A percentile compares a stretch with the other conserved stretches of the same genome.
Conservation (phyloP, 2,797 vertebrate species). For the Anolis apletophallus region DNA sequence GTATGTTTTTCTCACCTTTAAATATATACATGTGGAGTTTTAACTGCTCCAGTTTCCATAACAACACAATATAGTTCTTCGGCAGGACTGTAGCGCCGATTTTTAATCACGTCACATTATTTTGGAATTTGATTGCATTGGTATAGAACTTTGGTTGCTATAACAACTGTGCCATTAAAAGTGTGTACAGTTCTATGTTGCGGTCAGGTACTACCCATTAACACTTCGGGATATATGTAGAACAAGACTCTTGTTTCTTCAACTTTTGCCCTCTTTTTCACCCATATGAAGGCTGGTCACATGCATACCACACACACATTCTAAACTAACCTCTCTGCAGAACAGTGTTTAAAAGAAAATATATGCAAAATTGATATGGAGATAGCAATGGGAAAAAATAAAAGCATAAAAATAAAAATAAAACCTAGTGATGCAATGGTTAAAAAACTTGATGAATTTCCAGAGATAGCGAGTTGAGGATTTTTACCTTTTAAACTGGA, state of each 20-base stretch:
- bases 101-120: slow-evolving; percentile 60
- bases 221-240: background rate
- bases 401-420: background rate
- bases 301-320: background rate
- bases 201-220: background rate
- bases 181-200: slow-evolving; percentile 1
- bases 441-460: background rate
- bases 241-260: background rate
- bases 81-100: slow-evolving; percentile 45
- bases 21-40: slow-evolving; percentile 51
- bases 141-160: slow-evolving; percentile 56
- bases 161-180: slow-evolving; percentile 54
- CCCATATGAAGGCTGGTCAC: background rate
- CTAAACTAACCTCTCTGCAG: background rate
- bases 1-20: slow-evolving; percentile 26
- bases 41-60: slow-evolving; percentile 64
- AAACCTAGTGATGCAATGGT: background rate
- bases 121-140: slow-evolving; percentile 59
- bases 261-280: background rate
- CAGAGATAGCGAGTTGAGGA: background rate
- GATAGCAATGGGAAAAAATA: background rate
- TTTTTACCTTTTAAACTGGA: background rate
- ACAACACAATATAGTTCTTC: slow-evolving; percentile 53
- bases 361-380: background rate
- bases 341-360: background rate